These are phyloP conservation scores for Ephydatia muelleri DNA, from an alignment of 37 sponge, comb jelly and placozoan species.

Conservation along the genomic window DNA sequence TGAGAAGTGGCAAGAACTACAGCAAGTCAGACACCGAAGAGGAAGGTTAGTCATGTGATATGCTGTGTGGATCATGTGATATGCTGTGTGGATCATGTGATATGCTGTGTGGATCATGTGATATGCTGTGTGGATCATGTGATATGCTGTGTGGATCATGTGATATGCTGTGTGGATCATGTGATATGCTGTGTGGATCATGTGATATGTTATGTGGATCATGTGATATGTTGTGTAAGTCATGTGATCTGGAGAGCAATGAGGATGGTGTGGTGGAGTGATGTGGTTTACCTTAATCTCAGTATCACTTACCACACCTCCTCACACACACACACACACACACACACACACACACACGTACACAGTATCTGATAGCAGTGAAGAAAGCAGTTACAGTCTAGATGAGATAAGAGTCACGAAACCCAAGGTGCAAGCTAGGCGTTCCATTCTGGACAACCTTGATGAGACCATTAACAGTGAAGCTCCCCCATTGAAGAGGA, in stretches of 20 bases:
- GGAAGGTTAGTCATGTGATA: slow-evolving; percentile 29
- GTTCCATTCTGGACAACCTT: slow-evolving; percentile 40
- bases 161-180: not conserved
- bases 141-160: too few species aligned
- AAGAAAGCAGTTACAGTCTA: slow-evolving; percentile 33
- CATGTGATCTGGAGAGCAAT: not conserved
- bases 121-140: too few species aligned
- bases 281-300: not conserved
- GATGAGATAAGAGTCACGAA: slow-evolving; percentile 10
- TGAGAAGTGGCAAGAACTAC: slow-evolving; percentile 59
- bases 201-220: too few species aligned
- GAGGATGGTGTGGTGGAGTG: not conserved
- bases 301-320: not conserved
- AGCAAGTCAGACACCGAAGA: slow-evolving; percentile 46
- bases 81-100: too few species aligned
- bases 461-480: slow-evolving; percentile 3
- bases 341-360: too few species aligned
- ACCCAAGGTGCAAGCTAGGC: slow-evolving; percentile 34
- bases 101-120: not conserved
- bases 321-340: too few species aligned
- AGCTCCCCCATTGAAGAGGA: slow-evolving; percentile 15
- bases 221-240: not conserved
- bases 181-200: too few species aligned
- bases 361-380: slow-evolving; percentile 21
- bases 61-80: too few species aligned